Base-by-base conservation (phyloP, 2,888 invertebrate species). In the Teinopalpus imperialis region DNA sequence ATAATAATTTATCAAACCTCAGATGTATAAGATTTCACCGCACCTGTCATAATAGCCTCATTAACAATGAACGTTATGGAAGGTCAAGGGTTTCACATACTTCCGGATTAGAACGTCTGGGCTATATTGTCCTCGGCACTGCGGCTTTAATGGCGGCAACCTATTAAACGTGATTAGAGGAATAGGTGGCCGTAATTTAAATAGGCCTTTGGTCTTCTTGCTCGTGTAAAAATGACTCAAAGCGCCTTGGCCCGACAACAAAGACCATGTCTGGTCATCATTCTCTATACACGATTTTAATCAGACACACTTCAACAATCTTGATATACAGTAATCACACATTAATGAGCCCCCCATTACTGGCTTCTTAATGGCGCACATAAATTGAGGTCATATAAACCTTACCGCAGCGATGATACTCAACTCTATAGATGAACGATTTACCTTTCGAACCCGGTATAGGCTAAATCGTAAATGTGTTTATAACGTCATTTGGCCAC, bases 31-130 rank as follows among this genome's bases (percentile, higher is more conserved):
- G 46, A 41, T 47, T 47, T 36, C 36, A 47, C 41, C 41, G 36
- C 46, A 47, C 46, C 41, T 47, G 46, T 41, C 41, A 47, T 47
- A 47, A 47, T 36, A 47, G 46, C 18, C 34, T 47, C 30, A 42
- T 47, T 35, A 41, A 46, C 41, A 41, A 47, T 47, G 29, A 41
- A 18, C 36, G 35, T 41, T 47, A 36, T 31, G 41, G 46, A 47
- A 46, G 46, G 46, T 41, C 41, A 47, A 41, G 36, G 41, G 46
- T 36, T 41, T 16, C 10, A 30, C 23, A 41, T 35, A 41, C 41
- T 47, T 47, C 46, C 41, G 46, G 46, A 47, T 47, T 36, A 47
- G 41, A 41, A 26, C 14, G 44, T 37, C 13, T 27, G 20, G 26
- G 31, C 44, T 39, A 31, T n/a, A n/a, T 40, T 44, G 44, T 32